These are phyloP conservation scores for Bombyx mandarina DNA, from an alignment of 1,140 invertebrate species.

Conservation along the genomic window DNA sequence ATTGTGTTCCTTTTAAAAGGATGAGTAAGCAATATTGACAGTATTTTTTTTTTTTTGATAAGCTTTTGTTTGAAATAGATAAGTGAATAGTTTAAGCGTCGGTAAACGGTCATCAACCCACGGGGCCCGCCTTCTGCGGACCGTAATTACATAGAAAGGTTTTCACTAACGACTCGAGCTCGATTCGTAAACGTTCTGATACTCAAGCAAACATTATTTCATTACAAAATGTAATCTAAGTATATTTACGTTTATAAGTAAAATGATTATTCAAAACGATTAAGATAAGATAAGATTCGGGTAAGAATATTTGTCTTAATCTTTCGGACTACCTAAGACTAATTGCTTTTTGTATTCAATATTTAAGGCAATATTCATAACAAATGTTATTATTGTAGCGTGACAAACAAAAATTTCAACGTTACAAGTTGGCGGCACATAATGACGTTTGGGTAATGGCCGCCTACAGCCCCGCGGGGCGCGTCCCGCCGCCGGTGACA, in stretches of 20 bases:
- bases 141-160: conserved; percentile 43
- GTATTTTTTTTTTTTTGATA: conserved; percentile 25
- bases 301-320: too few relatives aligned
- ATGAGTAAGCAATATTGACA: conserved; percentile 46
- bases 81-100: conserved; percentile 44
- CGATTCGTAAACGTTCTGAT: too few relatives aligned
- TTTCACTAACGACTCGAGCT: conserved; percentile 38
- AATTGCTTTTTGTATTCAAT: too few relatives aligned
- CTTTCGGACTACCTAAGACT: too few relatives aligned
- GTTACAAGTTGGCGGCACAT: conserved; percentile 30
- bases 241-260: too few relatives aligned
- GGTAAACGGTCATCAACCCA: conserved; percentile 44
- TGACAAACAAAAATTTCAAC: conserved; percentile 58
- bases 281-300: too few relatives aligned
- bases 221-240: too few relatives aligned
- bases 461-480: conserved; percentile 33
- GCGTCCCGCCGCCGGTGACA: conserved; percentile 30
- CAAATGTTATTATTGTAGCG: conserved; percentile 41
- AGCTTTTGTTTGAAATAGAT: conserved; percentile 56
- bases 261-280: too few relatives aligned
- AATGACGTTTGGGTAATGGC: conserved; percentile 28
- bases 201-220: too few relatives aligned
- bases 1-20: conserved; percentile 39
- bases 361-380: not conserved
- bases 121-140: conserved; percentile 20